Conservation (phyloP, 2,797 vertebrate genomes). For the Serranus cabrilla region DNA sequence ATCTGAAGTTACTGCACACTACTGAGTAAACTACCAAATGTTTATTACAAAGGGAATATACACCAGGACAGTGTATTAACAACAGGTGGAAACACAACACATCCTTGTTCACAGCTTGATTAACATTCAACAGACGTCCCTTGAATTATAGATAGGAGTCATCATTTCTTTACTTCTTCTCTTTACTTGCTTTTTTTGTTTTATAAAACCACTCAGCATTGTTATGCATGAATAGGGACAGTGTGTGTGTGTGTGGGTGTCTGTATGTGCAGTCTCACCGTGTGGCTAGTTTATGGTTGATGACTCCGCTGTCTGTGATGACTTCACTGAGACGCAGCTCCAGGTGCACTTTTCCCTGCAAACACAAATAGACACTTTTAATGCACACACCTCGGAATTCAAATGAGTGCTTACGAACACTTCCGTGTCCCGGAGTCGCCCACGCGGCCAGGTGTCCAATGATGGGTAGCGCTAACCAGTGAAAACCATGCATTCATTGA, state of each 20-base stretch:
- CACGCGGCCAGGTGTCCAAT: background rate
- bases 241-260: constrained; percentile 13
- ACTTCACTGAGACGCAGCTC: constrained; percentile 97
- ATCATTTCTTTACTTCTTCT: too few relatives aligned
- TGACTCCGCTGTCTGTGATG: constrained; percentile 94
- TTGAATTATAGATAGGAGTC: too few relatives aligned
- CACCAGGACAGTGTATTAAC: background rate
- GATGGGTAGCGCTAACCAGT: background rate
- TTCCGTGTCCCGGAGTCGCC: background rate
- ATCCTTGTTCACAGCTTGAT: too few relatives aligned
- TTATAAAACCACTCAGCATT: too few relatives aligned
- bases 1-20: background rate
- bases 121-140: too few relatives aligned
- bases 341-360: constrained; percentile 97
- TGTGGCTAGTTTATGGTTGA: constrained; percentile 96
- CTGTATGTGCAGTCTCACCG: constrained; percentile 85
- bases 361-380: constrained; percentile 21
- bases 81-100: background rate
- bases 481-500: background rate
- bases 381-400: background rate
- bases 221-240: background rate
- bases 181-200: too few relatives aligned
- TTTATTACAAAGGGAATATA: too few relatives aligned
- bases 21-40: background rate
- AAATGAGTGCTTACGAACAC: background rate